These are phyloP conservation scores for Acronicta aceris DNA, from an alignment of 2,888 invertebrate genomes.

Conservation along the genomic window DNA sequence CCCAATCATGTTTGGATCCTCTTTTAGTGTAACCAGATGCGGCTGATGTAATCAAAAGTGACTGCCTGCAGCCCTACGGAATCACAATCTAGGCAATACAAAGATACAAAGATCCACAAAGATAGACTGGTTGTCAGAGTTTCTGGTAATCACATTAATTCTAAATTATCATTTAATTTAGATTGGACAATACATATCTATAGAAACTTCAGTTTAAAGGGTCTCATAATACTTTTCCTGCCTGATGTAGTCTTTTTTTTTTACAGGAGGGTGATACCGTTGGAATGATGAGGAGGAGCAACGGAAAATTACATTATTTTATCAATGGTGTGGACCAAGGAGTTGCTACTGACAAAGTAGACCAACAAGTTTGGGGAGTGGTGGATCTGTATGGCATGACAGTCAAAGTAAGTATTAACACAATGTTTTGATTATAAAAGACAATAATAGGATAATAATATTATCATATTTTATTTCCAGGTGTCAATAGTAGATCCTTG, in stretches of 20 bases:
- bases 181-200: too few relatives aligned
- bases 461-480: constrained; percentile 67
- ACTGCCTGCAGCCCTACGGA: too few relatives aligned
- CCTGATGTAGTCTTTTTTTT: constrained; percentile 2
- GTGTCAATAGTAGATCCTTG: constrained; percentile 96
- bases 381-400: constrained; percentile 98
- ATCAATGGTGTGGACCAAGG: constrained; percentile 98
- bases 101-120: too few relatives aligned
- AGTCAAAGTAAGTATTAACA: constrained; percentile 84
- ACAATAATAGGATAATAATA: not conserved
- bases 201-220: too few relatives aligned
- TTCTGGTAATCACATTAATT: too few relatives aligned
- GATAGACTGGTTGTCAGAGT: too few relatives aligned
- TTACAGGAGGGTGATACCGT: constrained; percentile 96
- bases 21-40: too few relatives aligned
- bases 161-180: not conserved
- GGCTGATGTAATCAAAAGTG: too few relatives aligned
- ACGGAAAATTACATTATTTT: constrained; percentile 96
- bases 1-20: too few relatives aligned
- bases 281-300: constrained; percentile 96
- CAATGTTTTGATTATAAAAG: not conserved
- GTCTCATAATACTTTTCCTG: too few relatives aligned
- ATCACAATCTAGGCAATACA: too few relatives aligned
- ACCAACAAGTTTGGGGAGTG: constrained; percentile 96
- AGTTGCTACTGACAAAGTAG: constrained; percentile 95